Percentiles rank a stretch among this genome's conserved stretches.
These are phyloP conservation scores for Podiceps cristatus DNA, from an alignment of 2,113 vertebrate species.

Conservation along the genomic window DNA sequence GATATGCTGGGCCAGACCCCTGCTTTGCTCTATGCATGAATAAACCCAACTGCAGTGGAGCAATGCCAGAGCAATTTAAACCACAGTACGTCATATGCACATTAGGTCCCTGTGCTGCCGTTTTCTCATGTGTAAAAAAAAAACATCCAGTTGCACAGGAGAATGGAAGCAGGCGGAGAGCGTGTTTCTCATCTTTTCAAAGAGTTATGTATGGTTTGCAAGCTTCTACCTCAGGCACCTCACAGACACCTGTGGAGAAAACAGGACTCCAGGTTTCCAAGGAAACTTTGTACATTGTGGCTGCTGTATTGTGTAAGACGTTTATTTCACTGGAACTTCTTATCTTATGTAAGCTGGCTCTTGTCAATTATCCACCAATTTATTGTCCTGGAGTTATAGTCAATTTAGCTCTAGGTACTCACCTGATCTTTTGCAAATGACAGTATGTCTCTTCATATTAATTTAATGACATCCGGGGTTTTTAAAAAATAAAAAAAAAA, in stretches of 20 bases:
- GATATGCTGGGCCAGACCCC: background rate
- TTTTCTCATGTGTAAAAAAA: background rate
- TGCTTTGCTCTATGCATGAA: background rate
- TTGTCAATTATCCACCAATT: background rate
- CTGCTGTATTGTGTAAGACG: background rate
- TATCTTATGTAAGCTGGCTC: background rate
- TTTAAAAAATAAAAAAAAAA: background rate
- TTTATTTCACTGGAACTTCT: background rate
- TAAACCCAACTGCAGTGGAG: background rate
- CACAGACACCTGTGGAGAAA: background rate
- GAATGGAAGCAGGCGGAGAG: background rate
- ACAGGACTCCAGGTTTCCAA: background rate
- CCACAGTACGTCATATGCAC: too few relatives aligned
- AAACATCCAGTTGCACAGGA: background rate
- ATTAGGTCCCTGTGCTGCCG: background rate
- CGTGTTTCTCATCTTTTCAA: background rate
- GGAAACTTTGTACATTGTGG: background rate
- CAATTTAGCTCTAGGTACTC: constrained; percentile 23
- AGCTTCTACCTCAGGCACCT: background rate
- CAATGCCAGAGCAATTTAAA: background rate
- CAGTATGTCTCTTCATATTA: constrained; percentile 24
- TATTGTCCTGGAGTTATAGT: constrained; percentile 18
- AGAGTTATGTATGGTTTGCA: background rate
- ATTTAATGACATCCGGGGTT: background rate
- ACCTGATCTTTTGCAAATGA: constrained; percentile 41